Evolutionary conservation across 1,140 invertebrate species (phyloP), one percentile per base, ranked within the genome.

Genomic region (Druon quercuslanigerum): DNA sequence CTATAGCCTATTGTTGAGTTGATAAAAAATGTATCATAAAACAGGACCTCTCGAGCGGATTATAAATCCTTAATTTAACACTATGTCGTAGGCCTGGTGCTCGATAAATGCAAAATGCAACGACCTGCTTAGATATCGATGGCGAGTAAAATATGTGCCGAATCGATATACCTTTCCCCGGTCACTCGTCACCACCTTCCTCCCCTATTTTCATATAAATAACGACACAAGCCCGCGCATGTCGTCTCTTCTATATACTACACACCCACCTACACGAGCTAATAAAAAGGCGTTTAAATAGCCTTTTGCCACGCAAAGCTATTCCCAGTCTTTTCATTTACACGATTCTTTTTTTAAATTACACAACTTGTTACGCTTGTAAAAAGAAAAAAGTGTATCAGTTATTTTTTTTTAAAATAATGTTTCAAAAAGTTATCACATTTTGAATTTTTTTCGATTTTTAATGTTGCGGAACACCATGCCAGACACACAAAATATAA

Each of bases 141-240:
- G 78, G 81, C 78, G 72, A 79, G 72, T 71, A 71, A 81, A 86
- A 88, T 89, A 85, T 89, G 87, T 88, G 87, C 83, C 87, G 85
- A 89, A 89, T 88, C 88, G 81, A 86, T 87, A 85, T 5, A 33
- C 25, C 25, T 33, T 73, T 73, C 46, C 17, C 52, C 78, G 76
- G 50, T 51, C 72, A 51, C 74, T 71, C 52, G 72, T 73, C 71
- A 50, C 77, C 66, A 51, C 72, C 72, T 19, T 52, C 52, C 13
- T 56, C 25, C 25, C 25, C 25, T 19, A 17, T 56, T 19, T 7
- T 66, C 60, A 25, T 66, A 73, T 56, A 76, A 81, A 81, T 79
- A 74, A 81, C 74, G 79, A 80, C 50, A 79, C 52, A 74, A 72
- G 75, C 77, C 70, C 80, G 77, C 82, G 79, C 33, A 20, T 66